Base-by-base conservation (phyloP, 2,888 invertebrate genomes). In the Pseudanteris insignis region DNA sequence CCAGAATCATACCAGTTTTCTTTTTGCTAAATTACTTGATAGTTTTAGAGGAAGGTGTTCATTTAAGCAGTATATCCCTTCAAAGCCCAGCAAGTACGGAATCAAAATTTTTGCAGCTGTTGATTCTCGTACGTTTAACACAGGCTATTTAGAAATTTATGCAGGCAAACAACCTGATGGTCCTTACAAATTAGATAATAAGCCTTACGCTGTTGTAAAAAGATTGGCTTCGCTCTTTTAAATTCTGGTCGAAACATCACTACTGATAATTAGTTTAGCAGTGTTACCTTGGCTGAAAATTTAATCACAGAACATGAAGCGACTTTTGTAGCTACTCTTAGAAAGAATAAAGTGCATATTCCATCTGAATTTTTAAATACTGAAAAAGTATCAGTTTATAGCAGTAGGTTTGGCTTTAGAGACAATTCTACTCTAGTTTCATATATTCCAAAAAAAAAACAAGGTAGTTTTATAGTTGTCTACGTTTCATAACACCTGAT, bases 141-240 rank as follows among this genome's bases (percentile, higher is more conserved):
- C 40, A 7, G 25, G 12, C 9, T 48, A 57, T 44, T 24, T 66
- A 8, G 57, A 64, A 36, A 25, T 66, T 18, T 64, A 66, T 43
- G 29, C 36, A n/a, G 59, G 63, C 18, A 51, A 55, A 44, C 62
- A 59, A 32, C 43, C 40, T 10, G 30, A 14, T 13, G 58, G 58
- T 12, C 63, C 47, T 9, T 50, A 50, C 25, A n/a, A 41, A 14
- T 9, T 30, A 11, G 59, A 51, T 6, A 64, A 57, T 46, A 36
- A 12, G 1, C 47, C 32, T 24, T 12, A n/a, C 6, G 58, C 61
- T 10, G 46, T 64, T 15, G 48, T 64, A 5, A 51, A 51, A 33
- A 30, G 59, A 10, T 30, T 62, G 7, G 21, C 21, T 21, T 3
- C 21, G 3, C 21, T 7, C 7, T 21, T 21, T 21, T 21, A 21